phyloP scores from a whole-genome alignment of 1,140 invertebrate species.

The Notospermus geniculatus region DNA sequence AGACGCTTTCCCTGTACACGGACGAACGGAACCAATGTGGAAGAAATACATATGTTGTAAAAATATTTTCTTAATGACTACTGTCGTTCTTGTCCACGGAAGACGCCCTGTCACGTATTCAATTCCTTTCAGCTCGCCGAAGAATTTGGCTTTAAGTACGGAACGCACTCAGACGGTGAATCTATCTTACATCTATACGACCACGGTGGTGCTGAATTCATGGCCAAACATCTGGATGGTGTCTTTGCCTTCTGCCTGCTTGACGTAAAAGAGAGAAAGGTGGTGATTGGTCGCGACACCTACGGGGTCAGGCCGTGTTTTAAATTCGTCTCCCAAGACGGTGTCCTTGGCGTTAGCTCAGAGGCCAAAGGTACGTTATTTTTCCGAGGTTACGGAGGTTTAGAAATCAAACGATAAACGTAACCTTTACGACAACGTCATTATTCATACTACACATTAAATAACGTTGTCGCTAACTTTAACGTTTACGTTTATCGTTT shows the following conservation, averaged over 20 bases:
- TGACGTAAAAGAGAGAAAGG: conserved; percentile 68
- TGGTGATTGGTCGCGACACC: conserved; percentile 79
- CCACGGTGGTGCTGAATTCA: conserved; percentile 50
- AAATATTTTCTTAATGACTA: no score
- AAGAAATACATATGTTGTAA: no score
- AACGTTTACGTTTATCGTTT: no score
- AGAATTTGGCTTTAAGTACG: conserved; percentile 43
- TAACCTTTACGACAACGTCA: no score
- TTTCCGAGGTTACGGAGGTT: neutral
- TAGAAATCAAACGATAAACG: no score
- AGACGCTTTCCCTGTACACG: no score
- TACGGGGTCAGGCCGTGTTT: conserved; percentile 82
- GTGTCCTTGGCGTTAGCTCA: conserved; percentile 54
- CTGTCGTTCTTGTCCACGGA: no score
- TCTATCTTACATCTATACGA: conserved; percentile 56
- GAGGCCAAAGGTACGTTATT: conserved; percentile 53
- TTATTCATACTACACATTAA: no score
- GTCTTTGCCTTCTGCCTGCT: conserved; percentile 86
- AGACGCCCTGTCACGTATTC: no score
- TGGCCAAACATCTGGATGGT: conserved; percentile 60
- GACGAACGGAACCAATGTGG: no score
- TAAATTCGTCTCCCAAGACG: conserved; percentile 61
- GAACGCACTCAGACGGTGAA: conserved; percentile 57
- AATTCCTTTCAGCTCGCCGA: conserved; percentile 42
- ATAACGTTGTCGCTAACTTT: no score